Evolutionary conservation across 2,888 invertebrate species (phyloP).

Genomic region (Piscicola geometra): DNA sequence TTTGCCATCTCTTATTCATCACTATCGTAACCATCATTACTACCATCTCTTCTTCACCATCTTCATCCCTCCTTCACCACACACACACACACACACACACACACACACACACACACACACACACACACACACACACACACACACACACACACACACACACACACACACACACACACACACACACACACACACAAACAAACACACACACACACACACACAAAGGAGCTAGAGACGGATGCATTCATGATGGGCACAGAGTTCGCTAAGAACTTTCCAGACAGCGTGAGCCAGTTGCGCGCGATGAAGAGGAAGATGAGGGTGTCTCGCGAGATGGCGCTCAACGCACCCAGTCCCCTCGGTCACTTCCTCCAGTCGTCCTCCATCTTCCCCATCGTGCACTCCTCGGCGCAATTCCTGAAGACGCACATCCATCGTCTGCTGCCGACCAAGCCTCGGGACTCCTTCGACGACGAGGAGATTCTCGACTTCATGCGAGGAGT

Average conservation of each 20-base stretch:
- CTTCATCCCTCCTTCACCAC: not conserved
- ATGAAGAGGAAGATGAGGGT: not conserved
- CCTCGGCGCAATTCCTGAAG: not conserved
- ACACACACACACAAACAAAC: conserved; percentile 56
- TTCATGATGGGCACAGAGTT: conserved; percentile 64
- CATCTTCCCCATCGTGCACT: not conserved
- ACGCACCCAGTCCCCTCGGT: not conserved
- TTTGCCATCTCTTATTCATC: not conserved
- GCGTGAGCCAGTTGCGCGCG: conserved; percentile 49
- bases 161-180: conserved; percentile 59
- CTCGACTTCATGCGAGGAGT: conserved; percentile 90
- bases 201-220: conserved; percentile 62
- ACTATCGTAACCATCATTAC: no score
- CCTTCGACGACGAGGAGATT: conserved; percentile 31
- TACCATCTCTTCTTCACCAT: not conserved
- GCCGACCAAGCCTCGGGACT: not conserved
- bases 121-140: no score
- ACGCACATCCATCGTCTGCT: not conserved
- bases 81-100: no score
- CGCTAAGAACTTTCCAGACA: conserved; percentile 64
- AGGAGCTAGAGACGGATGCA: conserved; percentile 48
- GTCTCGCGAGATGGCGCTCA: not conserved
- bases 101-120: no score
- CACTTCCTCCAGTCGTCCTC: conserved; percentile 7
- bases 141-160: not conserved